Evolutionary conservation across 1,140 invertebrate genomes (phyloP), one percentile per base, ranked within the genome.

Genomic region (Lordiphosa stackelbergi): DNA sequence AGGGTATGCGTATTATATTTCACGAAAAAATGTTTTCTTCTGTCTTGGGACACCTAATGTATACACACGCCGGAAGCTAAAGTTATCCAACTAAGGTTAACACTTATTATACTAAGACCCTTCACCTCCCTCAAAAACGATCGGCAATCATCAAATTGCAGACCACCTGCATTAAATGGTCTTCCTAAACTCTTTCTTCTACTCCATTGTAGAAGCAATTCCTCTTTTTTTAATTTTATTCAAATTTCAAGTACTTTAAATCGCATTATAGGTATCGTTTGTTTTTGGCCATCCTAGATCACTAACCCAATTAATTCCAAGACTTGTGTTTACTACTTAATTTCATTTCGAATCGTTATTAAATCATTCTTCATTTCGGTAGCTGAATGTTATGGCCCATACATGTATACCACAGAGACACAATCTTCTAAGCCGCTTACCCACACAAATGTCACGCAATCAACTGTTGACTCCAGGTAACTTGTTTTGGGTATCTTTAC

Each of bases 361-460:
- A 53, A 74, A 69, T 70, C 74, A 58, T 74, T 81, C 81, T 81
- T 81, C 63, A 78, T 74, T 70, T 78, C 69, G 73, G 54, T 69
- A 47, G 57, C 51, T 53, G 53, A 47, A 47, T 48, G 41, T 1
- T 36, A 37, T 31, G 28, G 43, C 24, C n/a, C 19, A 49, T 38
- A 46, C 54, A 53, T 53, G 22, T 41, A 24, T 31, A 31, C 28
- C 54, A 57, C 53, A 52, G 48, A 57, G 53, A 51, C 62, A 61
- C 54, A 73, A 70, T 64, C 77, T 61, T 37, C 64, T 79, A 83
- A 79, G 75, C 75, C 63, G 77, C 71, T 79, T 79, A 79, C 71
- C 66, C 66, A 71, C 77, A 81, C 77, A 79, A 75, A 62, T 81
- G 75, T 74, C 75, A 79, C 75, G 77, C 55, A 56, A 70, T 55